These are phyloP conservation scores for Pseudomyrmex concolor DNA, from an alignment of 1,140 invertebrate species.

Conservation along the genomic window DNA sequence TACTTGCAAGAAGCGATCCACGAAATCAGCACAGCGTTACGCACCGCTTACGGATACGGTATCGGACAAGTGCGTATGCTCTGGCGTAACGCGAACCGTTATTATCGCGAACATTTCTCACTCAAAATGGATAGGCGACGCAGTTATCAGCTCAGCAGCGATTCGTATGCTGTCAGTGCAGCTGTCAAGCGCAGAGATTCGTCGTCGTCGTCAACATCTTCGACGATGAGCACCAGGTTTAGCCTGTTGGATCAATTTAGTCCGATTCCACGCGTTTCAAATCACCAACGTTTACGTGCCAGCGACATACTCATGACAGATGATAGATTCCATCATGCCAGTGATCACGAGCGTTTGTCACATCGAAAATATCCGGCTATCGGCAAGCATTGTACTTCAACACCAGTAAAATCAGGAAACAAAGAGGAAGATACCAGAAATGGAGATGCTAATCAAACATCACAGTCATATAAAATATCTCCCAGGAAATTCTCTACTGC, in stretches of 20 bases:
- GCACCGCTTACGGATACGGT: conserved; percentile 21
- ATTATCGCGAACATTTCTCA: conserved; percentile 56
- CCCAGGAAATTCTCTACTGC: conserved; percentile 27
- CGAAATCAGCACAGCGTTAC: conserved; percentile 60
- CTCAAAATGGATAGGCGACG: conserved; percentile 70
- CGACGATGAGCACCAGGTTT: conserved; percentile 39
- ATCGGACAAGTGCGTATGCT: conserved; percentile 26
- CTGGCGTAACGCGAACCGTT: conserved; percentile 25
- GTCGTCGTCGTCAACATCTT: not conserved
- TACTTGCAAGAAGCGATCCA: conserved; percentile 63
- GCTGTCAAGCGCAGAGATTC: conserved; percentile 41
- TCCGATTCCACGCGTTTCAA: conserved; percentile 63
- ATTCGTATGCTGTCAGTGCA: conserved; percentile 44
- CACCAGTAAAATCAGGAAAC: conserved; percentile 67
- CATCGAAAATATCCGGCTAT: not conserved
- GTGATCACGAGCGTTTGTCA: not conserved
- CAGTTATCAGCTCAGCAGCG: conserved; percentile 76
- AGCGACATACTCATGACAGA: not conserved
- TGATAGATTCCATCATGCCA: conserved; percentile 1
- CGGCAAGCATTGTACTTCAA: conserved; percentile 72
- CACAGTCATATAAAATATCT: not conserved
- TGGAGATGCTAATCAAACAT: conserved; percentile 42
- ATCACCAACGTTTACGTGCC: not conserved
- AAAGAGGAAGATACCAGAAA: conserved; percentile 68
- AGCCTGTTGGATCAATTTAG: conserved; percentile 64